phyloP scores from a whole-genome alignment of 2,113 vertebrate species.

The Esox niger region DNA sequence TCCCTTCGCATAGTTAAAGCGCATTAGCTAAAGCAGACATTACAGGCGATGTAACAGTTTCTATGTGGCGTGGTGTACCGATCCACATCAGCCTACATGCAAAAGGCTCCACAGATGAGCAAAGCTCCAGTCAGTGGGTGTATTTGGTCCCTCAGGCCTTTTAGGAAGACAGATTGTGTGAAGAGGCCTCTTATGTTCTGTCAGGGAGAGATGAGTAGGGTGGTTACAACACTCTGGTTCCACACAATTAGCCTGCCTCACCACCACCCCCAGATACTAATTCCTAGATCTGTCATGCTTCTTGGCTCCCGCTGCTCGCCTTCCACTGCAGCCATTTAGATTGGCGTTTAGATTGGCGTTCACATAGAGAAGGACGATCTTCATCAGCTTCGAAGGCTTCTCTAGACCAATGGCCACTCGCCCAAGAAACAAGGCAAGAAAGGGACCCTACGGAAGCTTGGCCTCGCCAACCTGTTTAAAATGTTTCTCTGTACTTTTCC shows the following conservation, averaged over 20 bases:
- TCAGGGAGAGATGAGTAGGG: not conserved
- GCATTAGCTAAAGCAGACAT: too few relatives aligned
- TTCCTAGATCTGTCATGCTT: not conserved
- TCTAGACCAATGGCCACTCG: not conserved
- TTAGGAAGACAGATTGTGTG: conserved; percentile 3
- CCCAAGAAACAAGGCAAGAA: not conserved
- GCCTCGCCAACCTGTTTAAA: not conserved
- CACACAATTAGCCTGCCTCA: not conserved
- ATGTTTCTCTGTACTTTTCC: not conserved
- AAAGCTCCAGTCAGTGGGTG: not conserved
- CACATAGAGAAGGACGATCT: not conserved
- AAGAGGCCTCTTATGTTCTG: not conserved
- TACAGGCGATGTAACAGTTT: not conserved
- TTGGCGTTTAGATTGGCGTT: not conserved
- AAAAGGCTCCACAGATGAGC: not conserved
- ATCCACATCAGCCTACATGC: too few relatives aligned
- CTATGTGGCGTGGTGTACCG: too few relatives aligned
- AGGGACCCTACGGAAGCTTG: not conserved
- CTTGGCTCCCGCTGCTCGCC: not conserved
- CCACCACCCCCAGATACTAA: not conserved
- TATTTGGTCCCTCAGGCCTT: not conserved
- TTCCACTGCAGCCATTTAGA: not conserved
- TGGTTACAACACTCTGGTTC: not conserved
- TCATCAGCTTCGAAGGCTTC: not conserved
- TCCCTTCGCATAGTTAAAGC: too few relatives aligned